phyloP scores from a whole-genome alignment of 2,888 invertebrate genomes.

The Volucella zonaria region DNA sequence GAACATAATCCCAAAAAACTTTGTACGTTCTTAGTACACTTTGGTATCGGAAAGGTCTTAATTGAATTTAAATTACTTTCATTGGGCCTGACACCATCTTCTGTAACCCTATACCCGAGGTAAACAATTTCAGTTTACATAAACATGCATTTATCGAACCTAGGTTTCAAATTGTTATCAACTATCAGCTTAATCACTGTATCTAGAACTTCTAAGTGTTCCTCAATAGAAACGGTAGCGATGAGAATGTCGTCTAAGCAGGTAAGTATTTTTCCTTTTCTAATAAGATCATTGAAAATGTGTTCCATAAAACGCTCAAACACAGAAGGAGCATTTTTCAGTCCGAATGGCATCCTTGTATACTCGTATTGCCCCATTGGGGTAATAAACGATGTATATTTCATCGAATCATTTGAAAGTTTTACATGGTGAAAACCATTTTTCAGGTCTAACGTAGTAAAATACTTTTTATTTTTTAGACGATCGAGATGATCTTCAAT shows the following conservation, averaged over 20 bases:
- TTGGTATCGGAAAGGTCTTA: too few relatives aligned
- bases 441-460: neutral
- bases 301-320: neutral
- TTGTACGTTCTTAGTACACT: neutral
- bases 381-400: neutral
- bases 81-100: conserved; percentile 6
- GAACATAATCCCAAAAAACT: conserved; percentile 7
- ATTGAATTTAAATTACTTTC: conserved; percentile 5
- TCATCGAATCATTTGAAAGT: neutral
- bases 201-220: too few relatives aligned
- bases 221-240: too few relatives aligned
- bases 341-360: neutral
- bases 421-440: conserved; percentile 1
- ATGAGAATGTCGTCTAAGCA: too few relatives aligned
- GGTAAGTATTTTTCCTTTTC: neutral
- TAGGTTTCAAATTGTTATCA: neutral
- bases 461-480: neutral
- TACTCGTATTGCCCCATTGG: neutral
- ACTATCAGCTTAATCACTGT: neutral
- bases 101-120: conserved; percentile 2
- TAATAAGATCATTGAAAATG: neutral
- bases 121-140: neutral
- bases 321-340: neutral
- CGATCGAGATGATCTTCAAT: conserved; percentile 2
- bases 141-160: conserved; percentile 20